phyloP scores from a whole-genome alignment of 1,140 invertebrate genomes.

The Marisa cornuarietis region DNA sequence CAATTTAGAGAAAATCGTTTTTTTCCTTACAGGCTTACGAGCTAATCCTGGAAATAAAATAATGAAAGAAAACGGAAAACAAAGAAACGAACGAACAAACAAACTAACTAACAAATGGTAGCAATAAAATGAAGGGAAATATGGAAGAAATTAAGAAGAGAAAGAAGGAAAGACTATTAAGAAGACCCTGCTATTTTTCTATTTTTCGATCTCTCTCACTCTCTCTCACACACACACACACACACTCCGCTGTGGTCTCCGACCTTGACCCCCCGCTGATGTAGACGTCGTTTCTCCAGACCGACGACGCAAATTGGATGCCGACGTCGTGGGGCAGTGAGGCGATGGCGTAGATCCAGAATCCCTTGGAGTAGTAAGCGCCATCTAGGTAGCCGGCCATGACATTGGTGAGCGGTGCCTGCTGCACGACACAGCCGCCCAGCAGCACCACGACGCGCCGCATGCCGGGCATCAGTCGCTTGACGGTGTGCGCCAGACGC shows the following conservation, averaged over 20 bases:
- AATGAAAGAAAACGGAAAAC: too few relatives aligned
- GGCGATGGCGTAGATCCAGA: constrained; percentile 26
- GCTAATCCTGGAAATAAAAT: too few relatives aligned
- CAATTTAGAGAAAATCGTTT: too few relatives aligned
- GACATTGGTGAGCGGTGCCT: constrained; percentile 29
- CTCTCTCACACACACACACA: too few relatives aligned
- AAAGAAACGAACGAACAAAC: too few relatives aligned
- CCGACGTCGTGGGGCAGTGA: constrained; percentile 20
- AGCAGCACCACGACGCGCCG: constrained; percentile 20
- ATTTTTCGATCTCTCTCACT: too few relatives aligned
- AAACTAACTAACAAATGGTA: neutral
- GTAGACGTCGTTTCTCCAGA: constrained; percentile 24
- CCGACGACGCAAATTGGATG: constrained; percentile 13
- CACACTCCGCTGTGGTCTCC: neutral
- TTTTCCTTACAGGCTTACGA: too few relatives aligned
- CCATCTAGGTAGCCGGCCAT: constrained; percentile 23
- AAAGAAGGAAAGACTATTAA: too few relatives aligned
- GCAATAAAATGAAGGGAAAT: too few relatives aligned
- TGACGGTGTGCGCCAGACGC: constrained; percentile 10
- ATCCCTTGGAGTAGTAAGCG: neutral
- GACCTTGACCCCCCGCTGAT: constrained; percentile 37
- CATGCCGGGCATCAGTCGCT: constrained; percentile 18
- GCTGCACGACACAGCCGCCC: constrained; percentile 24
- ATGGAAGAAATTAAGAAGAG: too few relatives aligned
- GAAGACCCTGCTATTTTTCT: too few relatives aligned